Evolutionary conservation across 2,888 invertebrate species (phyloP), one percentile per base, ranked within the genome.

Genomic region (Leptinotarsa peninsularis): DNA sequence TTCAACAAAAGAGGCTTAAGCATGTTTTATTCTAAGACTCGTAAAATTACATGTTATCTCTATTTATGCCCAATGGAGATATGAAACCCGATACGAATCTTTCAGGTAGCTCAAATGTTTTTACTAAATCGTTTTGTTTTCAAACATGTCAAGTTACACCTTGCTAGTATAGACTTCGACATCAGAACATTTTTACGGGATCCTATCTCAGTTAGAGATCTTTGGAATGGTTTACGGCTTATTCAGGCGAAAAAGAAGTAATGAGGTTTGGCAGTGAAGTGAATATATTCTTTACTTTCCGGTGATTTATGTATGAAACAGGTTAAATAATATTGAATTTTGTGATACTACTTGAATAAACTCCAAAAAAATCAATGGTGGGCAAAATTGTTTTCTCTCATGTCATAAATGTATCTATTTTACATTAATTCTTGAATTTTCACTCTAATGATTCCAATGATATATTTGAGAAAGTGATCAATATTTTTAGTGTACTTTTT

Each of bases 131-230:
- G 73, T 68, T 77, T 77, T 79, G 77, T 79, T 79, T 77, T 77
- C 72, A 73, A 77, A 79, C 76, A 74, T 79, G 79, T 79, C 77
- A 79, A 77, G 72, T 77, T 70, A 73, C 79, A 79, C 79, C 79
- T 79, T 79, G 79, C 77, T 66, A 73, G 75, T 67, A 75, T 72
- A 71, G 66, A 68, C 69, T 69, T 68, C 63, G 33, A 63, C 63
- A 33, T 43, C 63, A 33, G 33, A 23, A 23, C 58, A 23, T 23
- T 23, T 54, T 23, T 13, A 14, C 58, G 58, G 15, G 27, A 58
- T 58, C 58, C 23, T 58, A 58, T 58, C 58, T 27, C 0, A 3
- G 23, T 58, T 58, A 14, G 58, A 63, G 63, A 63, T 63, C 63
- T 63, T 43, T 63, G n/a, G 63, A 63, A 63, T 63, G n/a, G 27